Base-by-base conservation (phyloP, 1,140 invertebrate genomes). In the Caenorhabditis remanei region DNA sequence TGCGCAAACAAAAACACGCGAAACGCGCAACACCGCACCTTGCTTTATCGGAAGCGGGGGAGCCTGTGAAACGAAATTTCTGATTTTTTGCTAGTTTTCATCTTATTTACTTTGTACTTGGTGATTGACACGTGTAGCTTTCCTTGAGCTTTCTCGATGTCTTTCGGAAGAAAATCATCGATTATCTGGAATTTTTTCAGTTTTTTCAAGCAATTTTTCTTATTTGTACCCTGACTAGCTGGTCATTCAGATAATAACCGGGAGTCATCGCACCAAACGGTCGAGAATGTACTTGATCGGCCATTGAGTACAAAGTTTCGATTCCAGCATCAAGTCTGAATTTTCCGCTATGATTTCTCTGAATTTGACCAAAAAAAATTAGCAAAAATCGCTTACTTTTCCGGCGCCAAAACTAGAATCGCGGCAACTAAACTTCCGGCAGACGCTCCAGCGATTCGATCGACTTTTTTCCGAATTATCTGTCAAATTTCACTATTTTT, bases 221-320 rank as follows among this genome's bases (percentile, higher is more conserved):
- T n/a, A n/a, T n/a, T n/a, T n/a, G n/a, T 67, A 92, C 88, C 46
- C 71, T 67, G 4, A 87, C 63, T n/a, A 92, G 85, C 48, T 89
- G 82, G 67, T 90, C 89, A 71, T 87, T 88, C 40, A 92, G 58
- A 61, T 86, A 88, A 65, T 93, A 92, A 75, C 91, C 92, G 3
- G 91, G 92, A 21, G 91, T 91, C 46, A 92, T 53, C 4, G 91
- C 92, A 21, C 92, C 92, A 61, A 92, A 89, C 50, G 82, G 87
- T 21, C 89, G 83, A 16, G 82, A 56, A 79, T 92, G 87, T n/a
- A 92, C 53, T 43, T 92, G 91, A 55, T 92, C 91, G 13, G 91
- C 92, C 53, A 93, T 67, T 40, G 88, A 79, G 55, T 91, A 93
- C 7, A 92, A 55, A 16, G 89, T 88, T 5, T 91, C 63, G 16